Evolutionary conservation across 2,797 vertebrate genomes (phyloP), one percentile per base, ranked within the genome.

Genomic region (Enteromius mattozi): DNA sequence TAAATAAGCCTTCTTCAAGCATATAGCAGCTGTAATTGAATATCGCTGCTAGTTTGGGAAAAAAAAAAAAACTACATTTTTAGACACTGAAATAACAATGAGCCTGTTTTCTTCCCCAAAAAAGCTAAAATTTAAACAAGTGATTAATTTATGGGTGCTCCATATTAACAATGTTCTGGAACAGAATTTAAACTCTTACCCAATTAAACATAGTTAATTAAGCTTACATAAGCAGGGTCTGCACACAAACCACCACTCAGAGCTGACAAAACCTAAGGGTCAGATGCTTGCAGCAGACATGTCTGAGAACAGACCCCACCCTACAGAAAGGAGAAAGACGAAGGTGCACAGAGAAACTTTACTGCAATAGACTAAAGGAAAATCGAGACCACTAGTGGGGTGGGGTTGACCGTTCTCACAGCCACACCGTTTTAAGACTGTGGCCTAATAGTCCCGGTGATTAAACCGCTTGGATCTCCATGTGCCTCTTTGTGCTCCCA

Each of bases 401-500:
- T 82, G 80, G 61, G 51, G 40, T 76, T n/a, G 30, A 56, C 14
- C 19, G 63, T 77, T 77, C 72, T 83, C 74, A 56, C n/a, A 83
- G 63, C 47, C 47, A 77, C n/a, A 83, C 45, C 72, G 54, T 76
- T 83, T 68, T 78, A 86, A 89, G 85, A 89, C 88, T 88, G 42
- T 86, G 87, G 85, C 86, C 88, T 89, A 91, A 92, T 88, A 88
- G 88, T 87, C 78, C 91, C 81, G 91, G 88, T 90, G 91, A 94
- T 94, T 91, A 92, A 93, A 92, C 91, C 92, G 91, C 93, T 93
- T 92, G 91, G 88, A 94, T 91, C 91, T 16, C 40, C 66, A 90
- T 72, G 59, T 42, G 59, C 86, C 87, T 91, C 89, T 94, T 95
- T 94, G 91, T 92, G 88, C 92, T 93, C 89, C 72, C 63, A 92